A percentile compares a stretch with the other conserved stretches of the same genome.
Evolutionary conservation across 2,888 invertebrate species (phyloP).

Genomic region (Machimus rusticus): DNA sequence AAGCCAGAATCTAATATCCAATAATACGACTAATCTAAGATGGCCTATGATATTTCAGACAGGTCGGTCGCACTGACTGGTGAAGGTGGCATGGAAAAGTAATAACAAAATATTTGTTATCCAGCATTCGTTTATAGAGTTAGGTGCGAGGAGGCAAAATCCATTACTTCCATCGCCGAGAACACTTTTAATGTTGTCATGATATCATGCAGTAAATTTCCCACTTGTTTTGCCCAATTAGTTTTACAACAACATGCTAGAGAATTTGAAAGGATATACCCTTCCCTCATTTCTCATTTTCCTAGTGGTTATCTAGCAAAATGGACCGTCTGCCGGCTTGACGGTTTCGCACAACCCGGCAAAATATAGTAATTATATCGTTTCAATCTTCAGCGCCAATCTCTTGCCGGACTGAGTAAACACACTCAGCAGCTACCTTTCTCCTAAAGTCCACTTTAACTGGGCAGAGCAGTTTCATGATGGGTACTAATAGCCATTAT

Average conservation of each 20-base stretch:
- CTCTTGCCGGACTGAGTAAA: neutral
- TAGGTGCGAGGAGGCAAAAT: neutral
- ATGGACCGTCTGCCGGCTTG: neutral
- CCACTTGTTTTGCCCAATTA: slow-evolving; percentile 18
- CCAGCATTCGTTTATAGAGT: neutral
- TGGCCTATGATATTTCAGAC: neutral
- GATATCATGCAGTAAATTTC: neutral
- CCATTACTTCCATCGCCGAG: neutral
- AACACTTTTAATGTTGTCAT: neutral
- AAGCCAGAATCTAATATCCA: neutral
- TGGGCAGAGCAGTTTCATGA: neutral
- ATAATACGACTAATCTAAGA: neutral
- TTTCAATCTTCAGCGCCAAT: neutral
- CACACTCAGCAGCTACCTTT: neutral
- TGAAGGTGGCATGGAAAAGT: neutral
- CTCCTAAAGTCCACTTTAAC: neutral
- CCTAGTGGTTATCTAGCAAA: neutral
- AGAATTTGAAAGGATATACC: slow-evolving; percentile 25
- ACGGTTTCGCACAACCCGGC: neutral
- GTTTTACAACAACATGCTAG: neutral
- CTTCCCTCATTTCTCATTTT: neutral
- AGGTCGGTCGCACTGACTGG: neutral
- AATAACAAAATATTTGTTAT: neutral
- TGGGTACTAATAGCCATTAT: neutral
- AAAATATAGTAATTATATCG: slow-evolving; percentile 20